phyloP scores from a whole-genome alignment of 2,113 vertebrate genomes.

The Anguilla rostrata region DNA sequence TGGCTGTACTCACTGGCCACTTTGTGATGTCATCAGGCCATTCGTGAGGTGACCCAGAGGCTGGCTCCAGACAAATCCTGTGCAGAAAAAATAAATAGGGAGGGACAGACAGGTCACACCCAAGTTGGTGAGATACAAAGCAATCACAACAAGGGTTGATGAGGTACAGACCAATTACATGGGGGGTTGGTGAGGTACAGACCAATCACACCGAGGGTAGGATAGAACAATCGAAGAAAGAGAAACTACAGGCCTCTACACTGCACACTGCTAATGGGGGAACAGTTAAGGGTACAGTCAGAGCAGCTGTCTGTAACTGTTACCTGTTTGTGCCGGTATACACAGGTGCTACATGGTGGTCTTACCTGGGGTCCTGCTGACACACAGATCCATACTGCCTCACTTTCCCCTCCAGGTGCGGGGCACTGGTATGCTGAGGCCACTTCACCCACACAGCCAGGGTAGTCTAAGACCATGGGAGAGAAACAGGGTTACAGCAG shows the following conservation, averaged over 20 bases:
- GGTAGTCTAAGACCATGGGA: slow-evolving; percentile 74
- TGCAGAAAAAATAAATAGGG: slow-evolving; percentile 6
- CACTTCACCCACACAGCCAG: slow-evolving; percentile 97
- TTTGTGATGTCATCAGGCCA: slow-evolving; percentile 99
- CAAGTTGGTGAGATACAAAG: neutral
- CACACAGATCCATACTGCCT: slow-evolving; percentile 90
- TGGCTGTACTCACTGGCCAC: slow-evolving; percentile 85
- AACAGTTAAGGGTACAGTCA: neutral
- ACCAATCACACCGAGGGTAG: neutral
- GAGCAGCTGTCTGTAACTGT: neutral
- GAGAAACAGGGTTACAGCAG: neutral
- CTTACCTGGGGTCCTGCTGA: slow-evolving; percentile 94
- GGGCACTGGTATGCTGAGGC: slow-evolving; percentile 83
- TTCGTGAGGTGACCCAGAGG: slow-evolving; percentile 88
- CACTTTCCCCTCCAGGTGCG: slow-evolving; percentile 72
- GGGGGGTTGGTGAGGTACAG: neutral
- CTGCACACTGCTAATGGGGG: neutral
- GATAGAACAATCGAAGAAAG: neutral
- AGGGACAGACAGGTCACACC: neutral
- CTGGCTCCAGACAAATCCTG: slow-evolving; percentile 94
- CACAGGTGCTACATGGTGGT: neutral
- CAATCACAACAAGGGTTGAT: neutral
- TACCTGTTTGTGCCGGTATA: neutral
- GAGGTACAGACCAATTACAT: neutral
- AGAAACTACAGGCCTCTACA: neutral